Conservation (phyloP, 2,113 vertebrate genomes). For the Chitala chitala region DNA sequence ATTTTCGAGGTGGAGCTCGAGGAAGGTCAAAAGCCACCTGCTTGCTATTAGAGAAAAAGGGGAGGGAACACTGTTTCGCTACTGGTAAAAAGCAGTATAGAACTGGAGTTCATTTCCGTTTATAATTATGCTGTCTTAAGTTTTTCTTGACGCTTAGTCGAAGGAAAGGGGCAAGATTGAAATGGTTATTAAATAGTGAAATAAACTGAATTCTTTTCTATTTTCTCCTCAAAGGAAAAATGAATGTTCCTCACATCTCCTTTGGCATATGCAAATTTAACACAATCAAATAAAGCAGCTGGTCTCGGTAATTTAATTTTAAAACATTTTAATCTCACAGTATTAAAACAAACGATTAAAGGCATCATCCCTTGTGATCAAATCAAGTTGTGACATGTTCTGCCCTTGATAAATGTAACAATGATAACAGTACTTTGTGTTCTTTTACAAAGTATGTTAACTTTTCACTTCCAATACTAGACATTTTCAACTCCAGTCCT, state of each 20-base stretch:
- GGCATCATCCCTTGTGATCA: not conserved
- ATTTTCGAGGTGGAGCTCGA: slow-evolving; percentile 32
- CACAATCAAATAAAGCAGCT: slow-evolving; percentile 12
- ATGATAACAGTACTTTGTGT: too few species aligned
- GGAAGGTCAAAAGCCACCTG: slow-evolving; percentile 50
- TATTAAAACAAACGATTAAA: not conserved
- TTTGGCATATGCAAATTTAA: slow-evolving; percentile 3
- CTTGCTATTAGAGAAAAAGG: slow-evolving; percentile 35
- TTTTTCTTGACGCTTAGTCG: not conserved
- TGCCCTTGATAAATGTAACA: not conserved
- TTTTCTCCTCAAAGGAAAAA: not conserved
- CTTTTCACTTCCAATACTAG: not conserved
- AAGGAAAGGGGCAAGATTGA: not conserved
- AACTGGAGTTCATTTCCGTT: slow-evolving; percentile 42
- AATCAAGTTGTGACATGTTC: not conserved
- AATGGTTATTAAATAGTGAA: not conserved
- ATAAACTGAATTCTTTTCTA: not conserved
- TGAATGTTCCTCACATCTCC: not conserved
- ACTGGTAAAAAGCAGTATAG: slow-evolving; percentile 35
- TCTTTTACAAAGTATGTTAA: too few species aligned
- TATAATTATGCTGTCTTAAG: slow-evolving; percentile 33
- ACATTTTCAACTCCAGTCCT: too few species aligned
- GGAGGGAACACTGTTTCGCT: slow-evolving; percentile 35
- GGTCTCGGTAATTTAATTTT: not conserved
- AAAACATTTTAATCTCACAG: slow-evolving; percentile 12